Percentiles rank a stretch among this genome's conserved stretches.
Conservation (phyloP, 2,888 invertebrate genomes). For the Chloromyia formosa region DNA sequence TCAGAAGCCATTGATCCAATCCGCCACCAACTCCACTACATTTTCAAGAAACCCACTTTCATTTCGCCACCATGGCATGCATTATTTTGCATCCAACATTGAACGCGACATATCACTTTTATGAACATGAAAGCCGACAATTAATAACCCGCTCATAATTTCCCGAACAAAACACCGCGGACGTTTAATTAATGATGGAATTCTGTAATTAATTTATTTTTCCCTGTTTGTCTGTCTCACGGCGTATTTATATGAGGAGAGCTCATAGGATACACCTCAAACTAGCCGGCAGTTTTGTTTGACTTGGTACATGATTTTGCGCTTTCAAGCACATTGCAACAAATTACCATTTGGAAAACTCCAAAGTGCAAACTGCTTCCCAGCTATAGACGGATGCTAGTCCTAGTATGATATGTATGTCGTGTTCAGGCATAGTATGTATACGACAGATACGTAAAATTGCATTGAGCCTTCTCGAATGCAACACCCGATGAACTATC, state of each 20-base stretch:
- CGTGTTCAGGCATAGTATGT: no score
- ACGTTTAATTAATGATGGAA: slow-evolving; percentile 50
- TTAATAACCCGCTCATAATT: slow-evolving; percentile 51
- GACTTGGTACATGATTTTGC: slow-evolving; percentile 42
- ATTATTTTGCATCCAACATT: slow-evolving; percentile 41
- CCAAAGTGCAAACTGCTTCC: slow-evolving; percentile 27
- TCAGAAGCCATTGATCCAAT: no score
- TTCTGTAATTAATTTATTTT: slow-evolving; percentile 48
- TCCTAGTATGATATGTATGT: no score
- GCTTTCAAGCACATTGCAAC: slow-evolving; percentile 40
- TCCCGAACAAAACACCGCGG: slow-evolving; percentile 48
- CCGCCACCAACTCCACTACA: no score
- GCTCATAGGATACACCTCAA: neutral
- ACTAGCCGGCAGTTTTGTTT: slow-evolving; percentile 28
- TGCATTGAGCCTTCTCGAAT: neutral
- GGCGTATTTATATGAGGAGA: neutral
- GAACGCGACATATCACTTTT: slow-evolving; percentile 43
- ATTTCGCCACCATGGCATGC: neutral
- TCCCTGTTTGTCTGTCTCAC: slow-evolving; percentile 25
- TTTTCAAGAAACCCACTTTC: no score
- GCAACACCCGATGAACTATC: neutral
- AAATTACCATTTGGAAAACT: slow-evolving; percentile 41
- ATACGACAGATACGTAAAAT: no score
- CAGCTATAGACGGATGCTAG: neutral
- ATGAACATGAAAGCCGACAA: slow-evolving; percentile 49